Evolutionary conservation across 53 echinoderm and acorn worm species (phyloP).

Genomic region (Pentamera pediparva): DNA sequence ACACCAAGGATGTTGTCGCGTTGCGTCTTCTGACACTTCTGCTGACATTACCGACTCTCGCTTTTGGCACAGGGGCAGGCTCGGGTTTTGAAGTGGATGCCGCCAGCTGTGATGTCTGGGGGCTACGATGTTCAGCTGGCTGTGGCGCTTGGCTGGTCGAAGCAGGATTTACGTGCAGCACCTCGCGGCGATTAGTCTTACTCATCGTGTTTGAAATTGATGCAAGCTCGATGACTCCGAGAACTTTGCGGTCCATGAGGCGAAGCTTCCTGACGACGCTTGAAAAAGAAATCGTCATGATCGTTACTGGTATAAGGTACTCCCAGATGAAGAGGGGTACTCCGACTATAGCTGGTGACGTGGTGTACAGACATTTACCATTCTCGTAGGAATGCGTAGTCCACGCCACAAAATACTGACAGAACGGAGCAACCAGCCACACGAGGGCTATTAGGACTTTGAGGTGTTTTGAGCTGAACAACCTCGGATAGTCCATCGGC

Average conservation of each 20-base stretch:
- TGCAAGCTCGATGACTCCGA: no score
- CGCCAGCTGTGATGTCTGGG: no score
- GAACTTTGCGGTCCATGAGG: conserved; percentile 21
- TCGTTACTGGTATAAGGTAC: conserved; percentile 53
- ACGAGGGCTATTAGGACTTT: neutral
- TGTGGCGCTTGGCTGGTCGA: no score
- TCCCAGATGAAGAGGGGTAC: conserved; percentile 64
- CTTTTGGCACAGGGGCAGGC: no score
- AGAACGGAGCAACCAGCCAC: conserved; percentile 30
- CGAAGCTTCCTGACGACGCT: conserved; percentile 41
- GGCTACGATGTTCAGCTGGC: no score
- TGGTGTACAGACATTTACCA: conserved; percentile 23
- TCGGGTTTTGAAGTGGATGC: no score
- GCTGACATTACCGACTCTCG: no score
- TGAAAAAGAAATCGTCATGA: conserved; percentile 64
- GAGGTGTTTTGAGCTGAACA: conserved; percentile 39
- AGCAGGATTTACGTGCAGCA: no score
- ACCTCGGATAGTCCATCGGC: conserved; percentile 49
- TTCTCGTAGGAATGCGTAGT: conserved; percentile 1
- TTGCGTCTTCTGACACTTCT: conserved; percentile 36
- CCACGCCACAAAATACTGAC: conserved; percentile 10
- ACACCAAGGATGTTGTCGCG: conserved; percentile 52
- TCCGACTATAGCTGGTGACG: conserved; percentile 26
- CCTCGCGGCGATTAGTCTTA: no score
- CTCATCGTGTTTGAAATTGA: no score